Evolutionary conservation across 2,797 vertebrate species (phyloP), one percentile per base, ranked within the genome.

Genomic region (Phoxinus dragarum): DNA sequence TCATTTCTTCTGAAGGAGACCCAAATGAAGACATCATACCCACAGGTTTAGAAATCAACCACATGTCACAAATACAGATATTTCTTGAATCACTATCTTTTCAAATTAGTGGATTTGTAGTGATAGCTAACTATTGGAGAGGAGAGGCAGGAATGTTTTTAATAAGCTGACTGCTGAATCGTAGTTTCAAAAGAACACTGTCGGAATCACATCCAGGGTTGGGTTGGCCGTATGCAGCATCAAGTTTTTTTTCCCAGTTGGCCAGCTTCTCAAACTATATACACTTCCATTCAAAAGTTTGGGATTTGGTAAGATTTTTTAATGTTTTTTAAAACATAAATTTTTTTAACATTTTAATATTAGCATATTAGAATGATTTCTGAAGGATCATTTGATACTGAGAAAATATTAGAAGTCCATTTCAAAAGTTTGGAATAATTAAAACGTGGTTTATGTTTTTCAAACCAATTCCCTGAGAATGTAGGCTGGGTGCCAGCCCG

Each of bases 1-100:
- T 47, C 66, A 84, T 66, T 76, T 72, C 19, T 84, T 67, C 47
- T 76, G 71, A 64, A 80, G 23, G 27, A 56, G 77, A 61, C 36
- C 23, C 34, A 56, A 16, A 36, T 76, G 40, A 54, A 68, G 52
- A 69, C 52, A 49, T 83, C 52, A 66, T 42, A 19, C 81, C 80
- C 44, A 49, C 17, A 64, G 59, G 42, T 42, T 49, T 27, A 67
- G 31, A 80, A 67, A 64, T 23, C 74, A 80, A 73, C 56, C 59
- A 38, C 42, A 27, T 42, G 44, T 8, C 59, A 52, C 10, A 52
- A 52, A 68, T 68, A 36, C 6, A 68, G 44, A 68, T 80, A 68
- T 47, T 52, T 66, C 10, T 38, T 34, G 27, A 44, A 78, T 31
- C 2, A 17, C 17, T 79, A 9, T 44, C 38, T 78, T 78, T 44